Percentiles rank a stretch among this genome's conserved stretches.
These are phyloP conservation scores for Drosophila funebris DNA, from an alignment of 1,140 invertebrate genomes.

Conservation along the genomic window DNA sequence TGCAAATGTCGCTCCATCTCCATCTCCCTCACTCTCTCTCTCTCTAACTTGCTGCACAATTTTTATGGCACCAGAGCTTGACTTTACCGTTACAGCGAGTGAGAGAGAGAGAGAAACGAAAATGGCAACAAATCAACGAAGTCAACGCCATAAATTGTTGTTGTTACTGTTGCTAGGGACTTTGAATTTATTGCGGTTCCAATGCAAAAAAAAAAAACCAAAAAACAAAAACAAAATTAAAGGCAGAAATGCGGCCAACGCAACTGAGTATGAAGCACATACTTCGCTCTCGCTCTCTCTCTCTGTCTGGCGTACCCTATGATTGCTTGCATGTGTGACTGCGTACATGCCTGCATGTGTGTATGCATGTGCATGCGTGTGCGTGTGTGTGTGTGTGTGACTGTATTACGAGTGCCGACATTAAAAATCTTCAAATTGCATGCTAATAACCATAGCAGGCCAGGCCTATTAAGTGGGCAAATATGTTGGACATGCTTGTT, in stretches of 20 bases:
- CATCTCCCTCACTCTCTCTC: constrained; percentile 5
- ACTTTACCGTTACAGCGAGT: constrained; percentile 56
- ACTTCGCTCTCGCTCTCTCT: background rate
- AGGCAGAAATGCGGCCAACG: constrained; percentile 59
- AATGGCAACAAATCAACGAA: constrained; percentile 48
- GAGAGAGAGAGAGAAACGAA: constrained; percentile 1
- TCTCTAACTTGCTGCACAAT: constrained; percentile 19
- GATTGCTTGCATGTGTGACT: background rate
- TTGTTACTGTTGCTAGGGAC: constrained; percentile 27
- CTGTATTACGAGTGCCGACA: constrained; percentile 61
- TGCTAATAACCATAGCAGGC: constrained; percentile 63
- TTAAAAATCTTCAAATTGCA: constrained; percentile 79
- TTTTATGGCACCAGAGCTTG: constrained; percentile 57
- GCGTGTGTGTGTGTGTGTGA: constrained; percentile 33
- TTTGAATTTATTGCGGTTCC: constrained; percentile 63
- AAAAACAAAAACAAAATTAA: constrained; percentile 6
- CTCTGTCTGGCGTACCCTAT: background rate
- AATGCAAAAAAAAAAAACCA: constrained; percentile 38
- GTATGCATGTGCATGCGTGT: background rate
- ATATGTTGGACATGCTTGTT: constrained; percentile 80
- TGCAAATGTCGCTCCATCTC: background rate
- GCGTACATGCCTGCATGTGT: too few relatives aligned
- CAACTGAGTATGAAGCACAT: constrained; percentile 34
- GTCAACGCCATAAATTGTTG: constrained; percentile 65
- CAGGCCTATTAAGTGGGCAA: constrained; percentile 71